Percentiles rank a stretch among this genome's conserved stretches.
phyloP scores from a whole-genome alignment of 1,140 invertebrate species.

The Brachionus sp. region DNA sequence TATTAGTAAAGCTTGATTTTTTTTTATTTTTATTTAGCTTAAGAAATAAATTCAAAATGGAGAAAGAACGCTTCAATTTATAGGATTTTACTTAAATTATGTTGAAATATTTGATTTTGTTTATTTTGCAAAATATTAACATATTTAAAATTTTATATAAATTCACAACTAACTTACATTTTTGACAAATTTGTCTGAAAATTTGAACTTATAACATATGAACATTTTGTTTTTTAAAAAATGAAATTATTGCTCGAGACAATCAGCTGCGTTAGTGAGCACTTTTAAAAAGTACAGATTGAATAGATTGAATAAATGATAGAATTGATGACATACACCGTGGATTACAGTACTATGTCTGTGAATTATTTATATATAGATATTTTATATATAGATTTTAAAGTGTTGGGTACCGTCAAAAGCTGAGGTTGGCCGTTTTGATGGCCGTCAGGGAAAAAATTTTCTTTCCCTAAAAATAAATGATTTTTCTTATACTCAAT shows the following conservation, averaged over 20 bases:
- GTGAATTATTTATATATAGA: too few relatives aligned
- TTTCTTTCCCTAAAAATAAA: too few relatives aligned
- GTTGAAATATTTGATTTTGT: not conserved
- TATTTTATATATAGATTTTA: too few relatives aligned
- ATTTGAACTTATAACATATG: too few relatives aligned
- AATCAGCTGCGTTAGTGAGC: conserved; percentile 81
- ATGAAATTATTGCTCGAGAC: conserved; percentile 83
- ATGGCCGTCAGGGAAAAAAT: too few relatives aligned
- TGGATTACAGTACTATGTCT: too few relatives aligned
- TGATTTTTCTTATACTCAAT: too few relatives aligned
- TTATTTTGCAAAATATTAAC: not conserved
- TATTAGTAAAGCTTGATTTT: not conserved
- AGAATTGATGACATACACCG: too few relatives aligned
- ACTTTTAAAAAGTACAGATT: conserved; percentile 58
- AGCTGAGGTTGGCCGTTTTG: too few relatives aligned
- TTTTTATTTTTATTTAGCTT: not conserved
- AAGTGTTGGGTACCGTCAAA: too few relatives aligned
- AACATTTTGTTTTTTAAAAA: too few relatives aligned
- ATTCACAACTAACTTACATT: not conserved
- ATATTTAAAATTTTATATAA: not conserved
- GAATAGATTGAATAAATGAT: too few relatives aligned
- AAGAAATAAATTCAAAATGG: not conserved
- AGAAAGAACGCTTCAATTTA: not conserved
- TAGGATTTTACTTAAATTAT: not conserved
- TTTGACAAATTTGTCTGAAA: not conserved